Conservation (phyloP, 2,888 invertebrate genomes). For the Microctonus aethiopoides region DNA sequence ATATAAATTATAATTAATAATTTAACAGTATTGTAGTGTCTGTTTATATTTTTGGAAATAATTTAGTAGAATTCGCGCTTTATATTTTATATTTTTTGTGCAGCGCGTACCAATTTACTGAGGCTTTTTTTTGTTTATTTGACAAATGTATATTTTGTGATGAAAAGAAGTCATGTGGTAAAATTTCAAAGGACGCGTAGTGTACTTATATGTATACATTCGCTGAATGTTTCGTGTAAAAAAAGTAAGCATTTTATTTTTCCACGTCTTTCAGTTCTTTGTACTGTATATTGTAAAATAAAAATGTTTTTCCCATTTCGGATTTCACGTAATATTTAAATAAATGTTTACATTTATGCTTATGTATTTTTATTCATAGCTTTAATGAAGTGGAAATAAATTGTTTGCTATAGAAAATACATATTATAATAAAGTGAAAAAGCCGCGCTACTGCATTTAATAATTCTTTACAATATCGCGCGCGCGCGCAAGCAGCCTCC, state of each 20-base stretch:
- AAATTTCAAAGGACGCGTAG: not conserved
- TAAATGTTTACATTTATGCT: not conserved
- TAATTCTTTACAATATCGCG: constrained; percentile 53
- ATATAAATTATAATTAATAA: too few species aligned
- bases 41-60: not conserved
- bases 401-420: constrained; percentile 51
- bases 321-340: not conserved
- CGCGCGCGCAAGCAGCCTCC: constrained; percentile 46
- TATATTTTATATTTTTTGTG: too few species aligned
- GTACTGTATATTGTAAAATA: not conserved
- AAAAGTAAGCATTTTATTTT: not conserved
- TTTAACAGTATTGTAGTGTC: too few species aligned
- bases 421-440: constrained; percentile 16
- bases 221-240: not conserved
- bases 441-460: constrained; percentile 46
- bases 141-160: constrained; percentile 23
- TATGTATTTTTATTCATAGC: too few species aligned
- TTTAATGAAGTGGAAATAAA: constrained; percentile 31
- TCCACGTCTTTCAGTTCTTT: not conserved
- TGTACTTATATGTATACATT: not conserved
- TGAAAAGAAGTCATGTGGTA: constrained; percentile 20
- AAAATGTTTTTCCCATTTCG: not conserved
- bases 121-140: constrained; percentile 5
- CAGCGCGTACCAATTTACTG: constrained; percentile 2
- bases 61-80: too few species aligned